Base-by-base conservation (phyloP, 2,797 vertebrate genomes). In the Emydoidea blandingii region DNA sequence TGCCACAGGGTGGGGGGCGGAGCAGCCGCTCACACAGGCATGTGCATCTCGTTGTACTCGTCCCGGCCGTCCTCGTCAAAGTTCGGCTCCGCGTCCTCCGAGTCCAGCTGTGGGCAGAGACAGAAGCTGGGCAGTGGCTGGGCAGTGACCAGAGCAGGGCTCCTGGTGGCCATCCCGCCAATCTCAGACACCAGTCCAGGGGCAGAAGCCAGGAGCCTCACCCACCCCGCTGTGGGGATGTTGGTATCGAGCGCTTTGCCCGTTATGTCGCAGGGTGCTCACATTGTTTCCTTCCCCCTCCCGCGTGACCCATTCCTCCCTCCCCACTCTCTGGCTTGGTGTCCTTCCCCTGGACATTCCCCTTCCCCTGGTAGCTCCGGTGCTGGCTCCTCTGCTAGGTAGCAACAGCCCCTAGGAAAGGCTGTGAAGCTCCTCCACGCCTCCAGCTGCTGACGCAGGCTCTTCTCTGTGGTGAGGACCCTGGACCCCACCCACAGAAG, bases 21-120 rank as follows among this genome's bases (percentile, higher is more conserved):
- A 49, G 47, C 44, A 16, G 29, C 85, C 68, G 92, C 41, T 98
- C 98, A 99, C 82, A 99, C 99, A 3, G 99, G 99, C 99, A 99
- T 99, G 97, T 99, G 99, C 95, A 99, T 99, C 97, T 99, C 99
- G 0, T 99, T 99, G 98, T 99, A 99, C 96, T 99, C 99, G 0
- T 99, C 99, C 86, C 98, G 99, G 57, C 99, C 99, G 0, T 99
- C 99, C 96, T 99, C 99, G 0, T 99, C 99, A 0, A 99, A 99
- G 98, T 99, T 99, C 2, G 99, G 99, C 44, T 99, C 98, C 0
- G 99, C 99, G 72, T 99, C 99, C 56, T 99, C 99, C 0, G 99
- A 99, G 94, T 99, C 99, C 98, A 99, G 85, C 99, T 99, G 98
- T 74, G 96, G 83, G 96, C 90, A 96, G 81, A 98, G 78, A 91